These are phyloP conservation scores for Cladopsammia gracilis DNA, from an alignment of 64 coral and sea anemone genomes.

Conservation along the genomic window DNA sequence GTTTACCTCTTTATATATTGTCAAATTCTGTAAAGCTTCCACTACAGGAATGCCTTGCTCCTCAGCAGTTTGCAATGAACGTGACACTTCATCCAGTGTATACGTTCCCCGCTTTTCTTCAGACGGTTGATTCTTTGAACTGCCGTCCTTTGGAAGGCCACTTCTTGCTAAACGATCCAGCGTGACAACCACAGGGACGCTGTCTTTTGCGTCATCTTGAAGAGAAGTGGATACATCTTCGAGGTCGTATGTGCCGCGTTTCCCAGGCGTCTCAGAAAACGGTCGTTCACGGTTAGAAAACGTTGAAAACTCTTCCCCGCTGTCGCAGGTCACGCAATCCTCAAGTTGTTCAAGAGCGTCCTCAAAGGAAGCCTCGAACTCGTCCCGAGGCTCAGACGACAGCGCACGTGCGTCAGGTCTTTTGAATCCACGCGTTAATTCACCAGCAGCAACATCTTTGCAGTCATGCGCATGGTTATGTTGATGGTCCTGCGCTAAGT, in stretches of 20 bases:
- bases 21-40: conserved; percentile 67
- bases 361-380: conserved; percentile 31
- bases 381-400: not conserved
- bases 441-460: not conserved
- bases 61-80: conserved; percentile 30
- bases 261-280: not conserved
- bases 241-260: conserved; percentile 85
- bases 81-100: conserved; percentile 79
- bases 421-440: not conserved
- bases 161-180: conserved; percentile 67
- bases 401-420: not conserved
- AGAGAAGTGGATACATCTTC: conserved; percentile 75
- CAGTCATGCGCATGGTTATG: not conserved
- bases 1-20: conserved; percentile 26
- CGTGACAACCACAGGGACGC: conserved; percentile 72
- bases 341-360: conserved; percentile 35
- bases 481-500: not conserved
- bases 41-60: conserved; percentile 69
- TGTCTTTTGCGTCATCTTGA: conserved; percentile 30
- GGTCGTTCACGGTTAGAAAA: not conserved
- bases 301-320: not conserved
- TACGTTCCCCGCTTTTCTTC: conserved; percentile 73
- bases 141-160: not conserved
- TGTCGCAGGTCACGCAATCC: conserved; percentile 11
- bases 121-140: not conserved